Evolutionary conservation across 2,888 invertebrate genomes (phyloP).

Genomic region (Heliconius hortense): DNA sequence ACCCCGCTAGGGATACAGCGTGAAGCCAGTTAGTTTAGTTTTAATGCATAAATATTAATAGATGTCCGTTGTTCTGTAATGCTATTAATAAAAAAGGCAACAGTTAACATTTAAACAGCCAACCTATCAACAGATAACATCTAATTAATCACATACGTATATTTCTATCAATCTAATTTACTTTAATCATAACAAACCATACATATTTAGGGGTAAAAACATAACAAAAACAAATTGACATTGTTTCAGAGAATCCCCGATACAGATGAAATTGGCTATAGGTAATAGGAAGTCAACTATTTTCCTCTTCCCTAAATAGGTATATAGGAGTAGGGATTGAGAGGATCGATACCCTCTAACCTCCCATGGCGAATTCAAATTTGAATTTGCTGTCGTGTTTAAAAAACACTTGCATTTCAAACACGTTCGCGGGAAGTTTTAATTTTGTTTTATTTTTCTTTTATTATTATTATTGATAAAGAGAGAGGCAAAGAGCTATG

Average conservation of each 20-base stretch:
- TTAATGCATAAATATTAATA: too few relatives aligned
- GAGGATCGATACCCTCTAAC: conserved; percentile 36
- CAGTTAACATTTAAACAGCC: neutral
- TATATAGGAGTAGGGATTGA: neutral
- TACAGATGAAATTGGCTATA: conserved; percentile 24
- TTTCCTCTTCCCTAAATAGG: conserved; percentile 21
- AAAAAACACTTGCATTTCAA: conserved; percentile 40
- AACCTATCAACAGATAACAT: neutral
- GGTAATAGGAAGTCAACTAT: conserved; percentile 20
- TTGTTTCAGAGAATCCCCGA: conserved; percentile 17
- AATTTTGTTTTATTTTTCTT: conserved; percentile 40
- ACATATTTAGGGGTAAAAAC: conserved; percentile 7
- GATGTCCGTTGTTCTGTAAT: too few relatives aligned
- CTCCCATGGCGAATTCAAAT: conserved; percentile 57
- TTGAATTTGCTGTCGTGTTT: conserved; percentile 55
- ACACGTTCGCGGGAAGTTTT: conserved; percentile 46
- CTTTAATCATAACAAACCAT: conserved; percentile 18
- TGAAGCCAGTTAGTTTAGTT: too few relatives aligned
- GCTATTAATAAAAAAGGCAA: too few relatives aligned
- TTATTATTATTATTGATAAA: neutral
- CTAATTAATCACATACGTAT: neutral
- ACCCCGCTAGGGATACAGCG: too few relatives aligned
- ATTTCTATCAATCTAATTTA: neutral
- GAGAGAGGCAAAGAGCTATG: neutral
- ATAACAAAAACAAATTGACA: conserved; percentile 8